These are phyloP conservation scores for Branchipolynoe longqiensis DNA, from an alignment of 2,888 invertebrate genomes.

Conservation along the genomic window DNA sequence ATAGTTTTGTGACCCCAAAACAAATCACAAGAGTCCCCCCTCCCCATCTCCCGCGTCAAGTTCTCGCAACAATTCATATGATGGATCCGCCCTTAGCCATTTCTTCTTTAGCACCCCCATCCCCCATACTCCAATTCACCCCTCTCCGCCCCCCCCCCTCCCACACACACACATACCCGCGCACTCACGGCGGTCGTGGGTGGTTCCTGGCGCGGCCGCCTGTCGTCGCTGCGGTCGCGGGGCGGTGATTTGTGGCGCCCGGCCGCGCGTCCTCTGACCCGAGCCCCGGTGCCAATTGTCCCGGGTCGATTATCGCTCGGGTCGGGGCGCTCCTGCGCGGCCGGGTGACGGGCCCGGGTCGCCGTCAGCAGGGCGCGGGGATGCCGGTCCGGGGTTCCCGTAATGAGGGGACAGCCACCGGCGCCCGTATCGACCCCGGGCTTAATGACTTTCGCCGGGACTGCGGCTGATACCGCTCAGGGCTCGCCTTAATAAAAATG, in stretches of 20 bases:
- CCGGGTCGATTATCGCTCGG: constrained; percentile 44
- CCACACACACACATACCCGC: not conserved
- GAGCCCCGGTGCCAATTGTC: constrained; percentile 36
- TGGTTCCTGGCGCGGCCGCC: not conserved
- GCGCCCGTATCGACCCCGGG: not conserved
- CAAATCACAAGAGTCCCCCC: too few species aligned
- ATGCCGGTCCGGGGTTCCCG: not conserved
- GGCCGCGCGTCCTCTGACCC: constrained; percentile 40
- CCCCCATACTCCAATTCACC: not conserved
- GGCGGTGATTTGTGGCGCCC: constrained; percentile 35
- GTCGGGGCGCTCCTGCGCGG: not conserved
- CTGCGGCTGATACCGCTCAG: constrained; percentile 21
- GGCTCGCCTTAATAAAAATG: constrained; percentile 36
- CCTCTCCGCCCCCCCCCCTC: not conserved
- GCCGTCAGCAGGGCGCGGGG: not conserved
- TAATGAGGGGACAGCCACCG: constrained; percentile 11
- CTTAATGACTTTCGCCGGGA: constrained; percentile 41
- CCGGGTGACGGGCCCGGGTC: not conserved
- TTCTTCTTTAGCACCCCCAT: not conserved
- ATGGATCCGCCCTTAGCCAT: not conserved
- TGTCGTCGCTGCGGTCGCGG: not conserved
- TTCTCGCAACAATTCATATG: too few species aligned
- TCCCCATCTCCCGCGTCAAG: too few species aligned
- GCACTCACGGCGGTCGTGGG: not conserved
- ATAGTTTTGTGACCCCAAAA: too few species aligned